These are phyloP conservation scores for Larimichthys crocea DNA, from an alignment of 2,113 vertebrate species.

Conservation along the genomic window DNA sequence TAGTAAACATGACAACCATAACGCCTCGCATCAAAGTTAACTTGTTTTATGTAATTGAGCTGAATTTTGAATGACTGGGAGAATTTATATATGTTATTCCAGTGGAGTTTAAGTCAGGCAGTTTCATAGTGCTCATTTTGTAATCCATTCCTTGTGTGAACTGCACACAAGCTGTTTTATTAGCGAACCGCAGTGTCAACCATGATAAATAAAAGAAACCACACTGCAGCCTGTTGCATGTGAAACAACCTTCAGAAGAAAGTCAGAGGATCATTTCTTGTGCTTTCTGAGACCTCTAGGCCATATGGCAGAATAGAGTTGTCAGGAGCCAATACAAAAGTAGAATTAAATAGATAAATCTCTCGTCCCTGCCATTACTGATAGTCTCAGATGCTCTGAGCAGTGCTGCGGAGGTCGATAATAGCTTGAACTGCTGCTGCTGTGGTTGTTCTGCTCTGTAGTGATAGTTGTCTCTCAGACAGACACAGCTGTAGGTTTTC, in stretches of 20 bases:
- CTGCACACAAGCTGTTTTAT: constrained; percentile 58
- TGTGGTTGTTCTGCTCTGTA: neutral
- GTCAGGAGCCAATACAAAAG: constrained; percentile 58
- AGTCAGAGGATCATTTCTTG: constrained; percentile 36
- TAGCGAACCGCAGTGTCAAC: constrained; percentile 48
- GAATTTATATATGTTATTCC: constrained; percentile 49
- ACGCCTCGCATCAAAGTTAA: constrained; percentile 40
- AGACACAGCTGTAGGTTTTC: constrained; percentile 1
- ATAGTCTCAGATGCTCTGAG: constrained; percentile 22
- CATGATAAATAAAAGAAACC: constrained; percentile 65
- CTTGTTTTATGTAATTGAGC: constrained; percentile 37
- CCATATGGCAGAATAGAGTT: constrained; percentile 44
- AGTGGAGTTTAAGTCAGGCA: constrained; percentile 39
- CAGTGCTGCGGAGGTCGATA: constrained; percentile 42
- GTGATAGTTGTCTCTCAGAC: constrained; percentile 8
- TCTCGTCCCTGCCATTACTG: constrained; percentile 34
- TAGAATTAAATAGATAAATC: constrained; percentile 72
- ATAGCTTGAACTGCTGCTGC: constrained; percentile 48
- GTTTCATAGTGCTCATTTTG: constrained; percentile 51
- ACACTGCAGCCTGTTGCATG: constrained; percentile 17
- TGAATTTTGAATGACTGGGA: constrained; percentile 11
- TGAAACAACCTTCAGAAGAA: constrained; percentile 43
- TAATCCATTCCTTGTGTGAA: constrained; percentile 54
- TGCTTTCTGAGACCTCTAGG: constrained; percentile 37
- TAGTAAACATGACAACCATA: constrained; percentile 24